These are phyloP conservation scores for Cydia strobilella DNA, from an alignment of 1,140 invertebrate genomes.

Conservation along the genomic window DNA sequence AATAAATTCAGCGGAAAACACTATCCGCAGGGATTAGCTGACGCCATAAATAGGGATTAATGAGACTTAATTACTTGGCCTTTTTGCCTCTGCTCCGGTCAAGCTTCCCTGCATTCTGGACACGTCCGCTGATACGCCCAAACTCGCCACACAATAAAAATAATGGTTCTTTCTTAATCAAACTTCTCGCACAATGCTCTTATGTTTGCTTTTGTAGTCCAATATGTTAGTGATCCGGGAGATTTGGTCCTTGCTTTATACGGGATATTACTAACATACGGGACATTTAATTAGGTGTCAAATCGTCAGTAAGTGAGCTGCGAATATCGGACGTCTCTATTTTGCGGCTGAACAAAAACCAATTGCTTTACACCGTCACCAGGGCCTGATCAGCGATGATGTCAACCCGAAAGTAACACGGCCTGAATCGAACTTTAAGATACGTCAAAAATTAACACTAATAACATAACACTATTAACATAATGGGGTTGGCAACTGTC, in stretches of 20 bases:
- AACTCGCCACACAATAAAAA: constrained; percentile 39
- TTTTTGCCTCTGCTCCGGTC: constrained; percentile 45
- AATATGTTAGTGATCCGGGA: neutral
- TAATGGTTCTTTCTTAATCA: constrained; percentile 36
- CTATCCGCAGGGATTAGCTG: constrained; percentile 52
- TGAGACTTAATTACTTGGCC: constrained; percentile 65
- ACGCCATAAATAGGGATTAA: constrained; percentile 63
- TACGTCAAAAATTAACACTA: too few relatives aligned
- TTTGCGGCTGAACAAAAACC: too few relatives aligned
- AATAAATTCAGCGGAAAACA: constrained; percentile 45
- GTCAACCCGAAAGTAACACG: too few relatives aligned
- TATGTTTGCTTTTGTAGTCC: constrained; percentile 14
- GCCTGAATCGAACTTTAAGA: too few relatives aligned
- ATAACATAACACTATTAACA: too few relatives aligned
- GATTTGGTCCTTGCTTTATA: neutral
- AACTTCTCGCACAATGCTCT: constrained; percentile 34
- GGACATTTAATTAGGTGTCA: too few relatives aligned
- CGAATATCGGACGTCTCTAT: too few relatives aligned
- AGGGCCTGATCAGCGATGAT: too few relatives aligned
- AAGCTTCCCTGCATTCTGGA: constrained; percentile 38
- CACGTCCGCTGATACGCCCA: constrained; percentile 47
- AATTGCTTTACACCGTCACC: too few relatives aligned
- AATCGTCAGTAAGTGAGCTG: too few relatives aligned
- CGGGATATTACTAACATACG: too few relatives aligned
- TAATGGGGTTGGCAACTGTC: too few relatives aligned